These are phyloP conservation scores for Eupithecia tripunctaria DNA, from an alignment of 2,888 invertebrate species.

Conservation along the genomic window DNA sequence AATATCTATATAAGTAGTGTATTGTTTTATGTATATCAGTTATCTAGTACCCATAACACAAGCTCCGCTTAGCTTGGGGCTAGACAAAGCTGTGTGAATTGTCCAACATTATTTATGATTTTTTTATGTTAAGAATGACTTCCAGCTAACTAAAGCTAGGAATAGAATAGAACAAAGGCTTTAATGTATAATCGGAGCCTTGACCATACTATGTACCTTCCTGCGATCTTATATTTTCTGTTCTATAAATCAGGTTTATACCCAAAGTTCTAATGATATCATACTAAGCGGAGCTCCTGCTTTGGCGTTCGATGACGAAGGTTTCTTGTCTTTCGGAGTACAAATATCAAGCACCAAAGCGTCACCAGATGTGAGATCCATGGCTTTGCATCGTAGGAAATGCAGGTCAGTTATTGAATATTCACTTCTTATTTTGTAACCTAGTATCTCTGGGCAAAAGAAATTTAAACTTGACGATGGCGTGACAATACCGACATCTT, in stretches of 20 bases:
- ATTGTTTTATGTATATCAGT: too few relatives aligned
- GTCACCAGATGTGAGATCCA: constrained; percentile 59
- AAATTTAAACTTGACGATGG: too few relatives aligned
- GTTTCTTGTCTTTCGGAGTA: constrained; percentile 67
- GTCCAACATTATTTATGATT: too few relatives aligned
- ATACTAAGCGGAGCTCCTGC: constrained; percentile 64
- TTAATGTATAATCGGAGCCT: too few relatives aligned
- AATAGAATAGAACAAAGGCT: too few relatives aligned
- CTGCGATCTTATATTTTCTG: neutral
- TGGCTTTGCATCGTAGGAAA: constrained; percentile 63
- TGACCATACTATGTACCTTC: neutral
- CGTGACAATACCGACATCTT: too few relatives aligned
- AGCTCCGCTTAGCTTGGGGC: too few relatives aligned
- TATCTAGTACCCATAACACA: too few relatives aligned
- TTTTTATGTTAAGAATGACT: too few relatives aligned
- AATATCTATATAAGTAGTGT: too few relatives aligned
- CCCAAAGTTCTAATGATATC: constrained; percentile 73
- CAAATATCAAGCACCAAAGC: constrained; percentile 71
- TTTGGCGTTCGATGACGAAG: constrained; percentile 59
- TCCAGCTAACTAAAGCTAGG: too few relatives aligned
- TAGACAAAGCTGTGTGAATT: too few relatives aligned
- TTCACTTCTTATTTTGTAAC: neutral
- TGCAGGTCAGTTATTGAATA: constrained; percentile 63
- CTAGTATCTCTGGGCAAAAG: neutral
- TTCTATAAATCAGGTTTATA: constrained; percentile 64